Conservation (phyloP, 2,797 vertebrate species). For the Pyrocephalus nanus region DNA sequence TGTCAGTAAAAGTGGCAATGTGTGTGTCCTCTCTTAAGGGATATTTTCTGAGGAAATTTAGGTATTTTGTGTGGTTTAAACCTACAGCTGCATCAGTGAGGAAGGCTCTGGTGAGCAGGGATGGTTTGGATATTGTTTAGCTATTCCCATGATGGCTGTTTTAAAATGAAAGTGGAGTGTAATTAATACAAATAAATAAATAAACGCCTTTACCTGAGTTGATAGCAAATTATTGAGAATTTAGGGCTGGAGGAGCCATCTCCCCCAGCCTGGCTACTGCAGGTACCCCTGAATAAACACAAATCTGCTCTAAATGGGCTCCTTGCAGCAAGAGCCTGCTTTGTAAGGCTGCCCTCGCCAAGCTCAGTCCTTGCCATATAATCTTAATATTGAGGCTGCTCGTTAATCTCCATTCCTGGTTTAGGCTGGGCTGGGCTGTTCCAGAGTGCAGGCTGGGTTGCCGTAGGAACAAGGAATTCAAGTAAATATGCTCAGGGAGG, state of each 20-base stretch:
- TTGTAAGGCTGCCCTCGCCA: conserved; percentile 37
- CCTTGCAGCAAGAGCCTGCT: conserved; percentile 74
- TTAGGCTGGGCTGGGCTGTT: conserved; percentile 72
- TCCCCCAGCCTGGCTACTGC: neutral
- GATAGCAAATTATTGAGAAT: conserved; percentile 45
- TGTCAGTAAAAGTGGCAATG: neutral
- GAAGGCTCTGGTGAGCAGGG: neutral
- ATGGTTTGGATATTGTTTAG: neutral
- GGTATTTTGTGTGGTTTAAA: conserved; percentile 1
- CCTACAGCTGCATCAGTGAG: neutral
- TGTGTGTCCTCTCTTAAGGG: neutral
- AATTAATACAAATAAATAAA: conserved; percentile 1
- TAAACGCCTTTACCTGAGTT: neutral
- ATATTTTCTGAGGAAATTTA: neutral
- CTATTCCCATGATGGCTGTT: neutral
- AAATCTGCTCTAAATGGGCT: conserved; percentile 77
- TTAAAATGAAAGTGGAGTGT: conserved; percentile 1
- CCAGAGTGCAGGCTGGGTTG: conserved; percentile 85
- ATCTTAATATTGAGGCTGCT: conserved; percentile 82
- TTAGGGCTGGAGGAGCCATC: conserved; percentile 9
- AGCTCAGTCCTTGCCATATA: conserved; percentile 63
- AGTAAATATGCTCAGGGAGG: conserved; percentile 89
- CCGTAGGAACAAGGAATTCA: conserved; percentile 88
- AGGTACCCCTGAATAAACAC: conserved; percentile 77
- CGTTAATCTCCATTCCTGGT: conserved; percentile 86